Percentiles rank a stretch among this genome's conserved stretches.
These are phyloP conservation scores for Invenusta paracnida DNA, from an alignment of 2,888 invertebrate species.

Conservation along the genomic window DNA sequence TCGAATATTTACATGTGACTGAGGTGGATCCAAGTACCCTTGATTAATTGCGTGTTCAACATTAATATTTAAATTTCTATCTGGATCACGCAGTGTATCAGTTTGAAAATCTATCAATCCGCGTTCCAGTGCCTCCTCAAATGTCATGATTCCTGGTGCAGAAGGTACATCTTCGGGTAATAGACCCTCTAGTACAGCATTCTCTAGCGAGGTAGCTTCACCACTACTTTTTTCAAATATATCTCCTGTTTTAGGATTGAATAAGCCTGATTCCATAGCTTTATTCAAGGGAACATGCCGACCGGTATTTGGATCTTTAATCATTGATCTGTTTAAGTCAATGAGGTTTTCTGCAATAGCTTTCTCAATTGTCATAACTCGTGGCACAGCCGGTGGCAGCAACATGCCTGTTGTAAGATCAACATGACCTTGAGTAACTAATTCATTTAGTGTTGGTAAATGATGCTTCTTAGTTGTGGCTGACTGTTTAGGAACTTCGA, in stretches of 20 bases:
- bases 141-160: constrained; percentile 59
- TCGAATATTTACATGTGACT: constrained; percentile 35
- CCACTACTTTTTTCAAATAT: constrained; percentile 24
- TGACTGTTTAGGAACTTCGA: background rate
- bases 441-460: constrained; percentile 37
- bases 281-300: constrained; percentile 62
- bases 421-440: constrained; percentile 67
- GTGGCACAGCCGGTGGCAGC: constrained; percentile 73
- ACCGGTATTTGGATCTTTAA: constrained; percentile 52
- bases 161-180: constrained; percentile 39
- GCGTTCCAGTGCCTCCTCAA: constrained; percentile 69
- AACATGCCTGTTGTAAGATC: constrained; percentile 77
- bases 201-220: constrained; percentile 31
- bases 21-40: constrained; percentile 42
- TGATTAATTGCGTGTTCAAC: constrained; percentile 41
- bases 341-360: constrained; percentile 51
- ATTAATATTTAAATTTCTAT: constrained; percentile 59
- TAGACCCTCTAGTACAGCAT: constrained; percentile 39
- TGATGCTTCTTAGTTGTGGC: background rate
- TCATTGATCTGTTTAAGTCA: constrained; percentile 52
- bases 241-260: constrained; percentile 71
- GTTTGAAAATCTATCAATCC: constrained; percentile 66
- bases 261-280: constrained; percentile 65
- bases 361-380: constrained; percentile 65
- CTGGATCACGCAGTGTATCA: constrained; percentile 64